Percentiles rank a stretch among this genome's conserved stretches.
Evolutionary conservation across 2,888 invertebrate genomes (phyloP).

Genomic region (Cosmopolites sordidus): DNA sequence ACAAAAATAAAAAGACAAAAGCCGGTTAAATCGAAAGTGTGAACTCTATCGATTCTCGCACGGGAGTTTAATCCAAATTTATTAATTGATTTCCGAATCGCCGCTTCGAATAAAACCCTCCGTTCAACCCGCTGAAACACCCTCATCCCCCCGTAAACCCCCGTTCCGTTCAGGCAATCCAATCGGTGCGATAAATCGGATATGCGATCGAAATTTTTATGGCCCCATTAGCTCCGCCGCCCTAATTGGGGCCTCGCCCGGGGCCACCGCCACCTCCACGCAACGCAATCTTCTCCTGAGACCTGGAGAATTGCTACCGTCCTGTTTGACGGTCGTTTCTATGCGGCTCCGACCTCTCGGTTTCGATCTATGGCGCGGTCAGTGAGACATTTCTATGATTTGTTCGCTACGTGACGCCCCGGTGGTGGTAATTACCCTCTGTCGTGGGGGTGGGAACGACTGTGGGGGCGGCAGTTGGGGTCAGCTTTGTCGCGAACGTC

Average conservation of each 20-base stretch:
- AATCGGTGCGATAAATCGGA: slow-evolving; percentile 31
- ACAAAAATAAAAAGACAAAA: too few relatives aligned
- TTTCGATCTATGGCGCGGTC: slow-evolving; percentile 41
- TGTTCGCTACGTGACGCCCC: slow-evolving; percentile 44
- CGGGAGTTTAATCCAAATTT: too few relatives aligned
- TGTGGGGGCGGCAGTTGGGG: slow-evolving; percentile 19
- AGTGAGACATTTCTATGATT: slow-evolving; percentile 46
- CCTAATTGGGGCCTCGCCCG: slow-evolving; percentile 28
- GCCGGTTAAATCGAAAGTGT: too few relatives aligned
- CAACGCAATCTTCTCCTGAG: too few relatives aligned
- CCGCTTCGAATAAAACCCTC: too few relatives aligned
- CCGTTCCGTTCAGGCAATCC: slow-evolving; percentile 8
- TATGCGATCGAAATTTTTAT: slow-evolving; percentile 23
- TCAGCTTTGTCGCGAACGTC: slow-evolving; percentile 47
- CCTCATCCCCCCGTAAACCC: slow-evolving; percentile 6
- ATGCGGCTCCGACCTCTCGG: slow-evolving; percentile 3
- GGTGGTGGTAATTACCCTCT: too few relatives aligned
- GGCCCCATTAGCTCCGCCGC: slow-evolving; percentile 24
- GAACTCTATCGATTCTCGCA: too few relatives aligned
- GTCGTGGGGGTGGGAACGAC: too few relatives aligned
- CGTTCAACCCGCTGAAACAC: too few relatives aligned
- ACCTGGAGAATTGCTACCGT: too few relatives aligned
- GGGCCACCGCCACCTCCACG: slow-evolving; percentile 33
- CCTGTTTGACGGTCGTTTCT: too few relatives aligned
- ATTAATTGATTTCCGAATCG: too few relatives aligned